Base-by-base conservation (phyloP, 2,797 vertebrate species). In the Cuculus canorus region DNA sequence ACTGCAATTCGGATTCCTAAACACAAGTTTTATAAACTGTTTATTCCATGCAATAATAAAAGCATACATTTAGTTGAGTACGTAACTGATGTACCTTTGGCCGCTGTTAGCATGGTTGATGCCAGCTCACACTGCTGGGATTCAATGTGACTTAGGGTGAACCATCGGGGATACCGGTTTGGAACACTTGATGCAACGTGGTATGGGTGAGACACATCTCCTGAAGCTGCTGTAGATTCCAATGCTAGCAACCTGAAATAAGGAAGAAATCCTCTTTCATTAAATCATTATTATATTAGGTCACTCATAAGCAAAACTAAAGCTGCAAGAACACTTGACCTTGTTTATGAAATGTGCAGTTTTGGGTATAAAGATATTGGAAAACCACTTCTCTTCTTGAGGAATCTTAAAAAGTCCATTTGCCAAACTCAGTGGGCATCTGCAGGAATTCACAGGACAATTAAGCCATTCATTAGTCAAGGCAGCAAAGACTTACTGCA, bases 41-140 rank as follows among this genome's bases (percentile, higher is more conserved):
- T 86, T 66, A 84, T 3, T 61, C n/a, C 78, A 80, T 54, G 22
- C 9, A 87, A 33, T 82, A 85, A 50, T 78, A 82, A 94, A 82
- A 87, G 60, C 89, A 66, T 27, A 93, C 78, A 77, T 45, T 76
- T 41, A 94, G 60, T 15, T 90, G 54, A 90, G 83, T 52, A 69
- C 15, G 2, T 23, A 77, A 79, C 23, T 82, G 83, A 45, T 33
- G 82, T 98, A 99, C 99, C 99, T 99, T 99, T 99, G 98, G 99
- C 99, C 96, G 99, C 99, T 82, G 99, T 99, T 93, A 99, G 98
- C 99, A 99, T 99, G 96, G 99, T 99, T 37, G 99, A 99, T 41
- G 99, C 99, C 98, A 99, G 98, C 97, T 99, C 99, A 98, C 99
- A 99, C 97, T 99, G 99, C 98, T 99, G 99, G 92, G 99, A 99